Percentiles rank a stretch among this genome's conserved stretches.
Conservation (phyloP, 2,797 vertebrate species). For the Geotrypetes seraphini region DNA sequence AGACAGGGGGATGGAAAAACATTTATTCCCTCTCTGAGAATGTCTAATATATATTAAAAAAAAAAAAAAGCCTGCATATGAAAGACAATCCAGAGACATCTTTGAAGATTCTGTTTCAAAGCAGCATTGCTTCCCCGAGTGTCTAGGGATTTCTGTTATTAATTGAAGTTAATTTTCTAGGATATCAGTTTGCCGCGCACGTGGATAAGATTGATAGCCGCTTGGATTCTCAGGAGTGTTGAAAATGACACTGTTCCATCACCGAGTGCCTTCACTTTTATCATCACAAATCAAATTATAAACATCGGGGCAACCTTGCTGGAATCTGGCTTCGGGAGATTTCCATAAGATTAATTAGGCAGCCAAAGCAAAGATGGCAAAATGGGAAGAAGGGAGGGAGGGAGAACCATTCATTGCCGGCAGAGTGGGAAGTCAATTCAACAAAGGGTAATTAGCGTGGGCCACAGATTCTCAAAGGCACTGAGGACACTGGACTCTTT, state of each 20-base stretch:
- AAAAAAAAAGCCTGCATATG: constrained; percentile 69
- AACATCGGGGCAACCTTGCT: constrained; percentile 95
- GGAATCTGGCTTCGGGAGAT: constrained; percentile 94
- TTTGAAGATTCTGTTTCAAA: constrained; percentile 98
- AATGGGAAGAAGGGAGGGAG: constrained; percentile 49
- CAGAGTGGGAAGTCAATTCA: constrained; percentile 88
- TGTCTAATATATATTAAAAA: constrained; percentile 45
- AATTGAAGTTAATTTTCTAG: constrained; percentile 99
- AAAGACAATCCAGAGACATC: constrained; percentile 84
- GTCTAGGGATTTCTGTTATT: constrained; percentile 96
- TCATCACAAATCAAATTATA: constrained; percentile 99
- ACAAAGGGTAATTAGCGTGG: constrained; percentile 98
- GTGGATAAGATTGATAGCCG: constrained; percentile 98
- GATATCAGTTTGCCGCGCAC: constrained; percentile 97
- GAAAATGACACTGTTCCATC: constrained; percentile 85
- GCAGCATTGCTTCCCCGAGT: constrained; percentile 64
- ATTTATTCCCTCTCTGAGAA: constrained; percentile 17
- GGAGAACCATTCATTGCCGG: constrained; percentile 68
- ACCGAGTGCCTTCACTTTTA: constrained; percentile 76
- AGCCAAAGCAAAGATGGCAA: constrained; percentile 83
- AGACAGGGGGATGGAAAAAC: constrained; percentile 49
- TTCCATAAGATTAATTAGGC: constrained; percentile 99
- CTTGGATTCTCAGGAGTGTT: constrained; percentile 87
- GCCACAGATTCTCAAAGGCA: constrained; percentile 91
- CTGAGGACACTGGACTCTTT: constrained; percentile 80